Percentiles rank a stretch among this genome's conserved stretches.
Evolutionary conservation across 2,888 invertebrate genomes (phyloP).

Genomic region (Biston betularia): DNA sequence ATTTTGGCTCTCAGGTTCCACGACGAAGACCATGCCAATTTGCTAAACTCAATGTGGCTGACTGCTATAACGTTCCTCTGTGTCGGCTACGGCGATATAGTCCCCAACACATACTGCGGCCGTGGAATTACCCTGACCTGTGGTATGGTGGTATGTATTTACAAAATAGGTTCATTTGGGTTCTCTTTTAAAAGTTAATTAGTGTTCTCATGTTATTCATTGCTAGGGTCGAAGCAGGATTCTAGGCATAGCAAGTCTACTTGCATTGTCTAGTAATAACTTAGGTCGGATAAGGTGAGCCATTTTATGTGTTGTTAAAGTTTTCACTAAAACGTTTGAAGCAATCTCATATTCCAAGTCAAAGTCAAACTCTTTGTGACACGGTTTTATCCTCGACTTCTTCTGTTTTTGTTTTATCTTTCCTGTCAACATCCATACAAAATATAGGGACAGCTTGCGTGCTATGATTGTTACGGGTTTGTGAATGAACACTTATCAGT

Average conservation of each 20-base stretch:
- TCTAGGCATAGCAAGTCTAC: constrained; percentile 72
- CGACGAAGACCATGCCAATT: constrained; percentile 99
- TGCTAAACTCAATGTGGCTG: constrained; percentile 99
- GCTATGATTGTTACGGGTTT: constrained; percentile 58
- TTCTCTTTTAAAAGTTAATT: constrained; percentile 57
- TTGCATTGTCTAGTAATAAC: constrained; percentile 71
- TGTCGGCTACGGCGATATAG: constrained; percentile 99
- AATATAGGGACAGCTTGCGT: constrained; percentile 53
- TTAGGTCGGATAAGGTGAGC: constrained; percentile 83
- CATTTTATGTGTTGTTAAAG: constrained; percentile 81
- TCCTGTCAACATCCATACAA: constrained; percentile 56
- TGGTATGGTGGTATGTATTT: constrained; percentile 98
- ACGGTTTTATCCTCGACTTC: constrained; percentile 54
- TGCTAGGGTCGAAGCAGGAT: constrained; percentile 49
- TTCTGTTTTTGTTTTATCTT: constrained; percentile 58
- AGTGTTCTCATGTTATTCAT: constrained; percentile 51
- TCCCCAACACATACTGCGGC: constrained; percentile 99
- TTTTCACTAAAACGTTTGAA: constrained; percentile 60
- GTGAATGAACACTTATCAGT: constrained; percentile 53
- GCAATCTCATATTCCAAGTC: constrained; percentile 69
- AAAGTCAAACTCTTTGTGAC: constrained; percentile 83
- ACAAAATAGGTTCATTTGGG: constrained; percentile 71
- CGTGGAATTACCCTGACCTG: constrained; percentile 99
- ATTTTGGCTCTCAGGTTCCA: constrained; percentile 93
- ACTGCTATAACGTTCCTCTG: constrained; percentile 99